Conservation (phyloP, 2,797 vertebrate species). For the Molossus alvarezi region DNA sequence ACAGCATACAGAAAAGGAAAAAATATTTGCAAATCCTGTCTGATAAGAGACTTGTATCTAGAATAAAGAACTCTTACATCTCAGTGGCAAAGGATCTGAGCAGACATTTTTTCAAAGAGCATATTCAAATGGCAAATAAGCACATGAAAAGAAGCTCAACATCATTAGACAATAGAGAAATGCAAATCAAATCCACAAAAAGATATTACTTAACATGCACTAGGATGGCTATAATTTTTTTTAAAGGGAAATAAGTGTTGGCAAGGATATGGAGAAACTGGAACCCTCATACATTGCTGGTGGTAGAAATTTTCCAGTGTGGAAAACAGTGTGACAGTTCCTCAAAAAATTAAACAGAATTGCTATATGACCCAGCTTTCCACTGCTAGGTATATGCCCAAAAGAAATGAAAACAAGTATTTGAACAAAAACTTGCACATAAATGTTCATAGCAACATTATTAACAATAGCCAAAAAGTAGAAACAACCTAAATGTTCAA, state of each 20-base stretch:
- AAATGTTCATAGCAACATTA: neutral
- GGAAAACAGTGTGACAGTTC: neutral
- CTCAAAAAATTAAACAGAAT: slow-evolving; percentile 41
- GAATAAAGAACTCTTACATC: neutral
- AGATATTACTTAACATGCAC: neutral
- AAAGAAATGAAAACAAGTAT: neutral
- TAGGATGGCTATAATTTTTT: neutral
- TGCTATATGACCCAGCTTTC: neutral
- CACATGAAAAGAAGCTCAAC: slow-evolving; percentile 1
- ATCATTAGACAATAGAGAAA: neutral
- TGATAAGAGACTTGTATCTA: neutral
- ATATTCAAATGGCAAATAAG: neutral
- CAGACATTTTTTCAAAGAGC: neutral
- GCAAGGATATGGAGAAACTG: neutral
- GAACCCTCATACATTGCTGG: neutral
- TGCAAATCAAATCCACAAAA: neutral
- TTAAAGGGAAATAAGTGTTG: neutral
- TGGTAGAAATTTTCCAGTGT: neutral
- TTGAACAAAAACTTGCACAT: slow-evolving; percentile 27
- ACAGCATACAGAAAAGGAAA: neutral
- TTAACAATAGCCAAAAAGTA: neutral
- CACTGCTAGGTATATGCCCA: neutral
- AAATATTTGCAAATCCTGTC: neutral
- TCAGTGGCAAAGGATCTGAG: neutral
- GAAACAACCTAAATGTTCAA: neutral